phyloP scores from a whole-genome alignment of 2,797 vertebrate genomes.

The Ptychadena robeensis region DNA sequence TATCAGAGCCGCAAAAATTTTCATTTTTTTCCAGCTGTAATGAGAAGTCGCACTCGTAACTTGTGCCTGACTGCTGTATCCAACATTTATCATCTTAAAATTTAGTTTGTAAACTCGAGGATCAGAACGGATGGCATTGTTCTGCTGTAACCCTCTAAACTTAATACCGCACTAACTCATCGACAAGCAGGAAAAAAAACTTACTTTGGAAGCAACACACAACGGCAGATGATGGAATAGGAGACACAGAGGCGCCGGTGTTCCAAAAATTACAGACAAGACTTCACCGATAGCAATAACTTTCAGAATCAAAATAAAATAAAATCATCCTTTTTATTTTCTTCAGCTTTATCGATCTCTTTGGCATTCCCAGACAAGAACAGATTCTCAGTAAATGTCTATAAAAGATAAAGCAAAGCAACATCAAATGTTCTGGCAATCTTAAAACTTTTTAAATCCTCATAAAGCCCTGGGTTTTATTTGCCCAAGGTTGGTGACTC shows the following conservation, averaged over 20 bases:
- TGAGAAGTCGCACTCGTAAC: not conserved
- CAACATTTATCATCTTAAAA: slow-evolving; percentile 15
- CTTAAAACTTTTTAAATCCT: not conserved
- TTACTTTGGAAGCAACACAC: not conserved
- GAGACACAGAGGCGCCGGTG: not conserved
- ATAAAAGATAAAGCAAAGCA: no score
- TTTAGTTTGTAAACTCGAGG: slow-evolving; percentile 15
- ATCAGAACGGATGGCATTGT: slow-evolving; percentile 20
- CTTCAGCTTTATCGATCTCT: not conserved
- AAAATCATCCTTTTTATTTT: not conserved
- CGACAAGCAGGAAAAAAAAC: not conserved
- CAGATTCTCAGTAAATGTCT: not conserved
- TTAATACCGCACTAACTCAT: slow-evolving; percentile 23
- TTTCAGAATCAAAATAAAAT: not conserved
- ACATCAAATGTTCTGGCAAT: not conserved
- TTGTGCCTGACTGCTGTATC: not conserved
- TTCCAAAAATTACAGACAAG: not conserved
- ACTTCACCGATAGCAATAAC: not conserved
- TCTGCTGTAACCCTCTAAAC: slow-evolving; percentile 10
- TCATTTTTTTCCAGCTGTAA: not conserved
- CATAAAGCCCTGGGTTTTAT: not conserved
- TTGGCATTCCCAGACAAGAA: not conserved
- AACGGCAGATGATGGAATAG: not conserved
- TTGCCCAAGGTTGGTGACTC: not conserved
- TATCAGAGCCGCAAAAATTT: not conserved